Percentiles rank a stretch among this genome's conserved stretches.
Conservation (phyloP, 2,113 vertebrate species). For the Aepyceros melampus region DNA sequence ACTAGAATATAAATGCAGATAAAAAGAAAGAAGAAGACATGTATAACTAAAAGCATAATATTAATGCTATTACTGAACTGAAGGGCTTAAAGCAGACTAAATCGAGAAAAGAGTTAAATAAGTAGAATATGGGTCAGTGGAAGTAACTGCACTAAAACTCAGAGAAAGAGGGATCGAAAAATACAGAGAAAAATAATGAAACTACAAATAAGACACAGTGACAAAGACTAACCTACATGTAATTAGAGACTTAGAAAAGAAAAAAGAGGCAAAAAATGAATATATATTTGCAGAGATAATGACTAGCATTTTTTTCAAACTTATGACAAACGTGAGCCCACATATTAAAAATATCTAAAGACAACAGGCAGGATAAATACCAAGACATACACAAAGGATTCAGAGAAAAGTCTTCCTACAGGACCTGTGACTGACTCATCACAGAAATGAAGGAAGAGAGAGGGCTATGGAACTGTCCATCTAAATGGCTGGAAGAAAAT, state of each 20-base stretch:
- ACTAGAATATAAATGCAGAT: neutral
- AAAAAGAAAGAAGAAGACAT: neutral
- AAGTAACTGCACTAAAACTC: neutral
- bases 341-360: neutral
- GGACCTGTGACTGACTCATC: neutral
- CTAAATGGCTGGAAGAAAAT: neutral
- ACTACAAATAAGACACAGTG: too few species aligned
- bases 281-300: neutral
- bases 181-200: neutral
- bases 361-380: neutral
- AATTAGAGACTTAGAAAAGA: too few species aligned
- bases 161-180: neutral
- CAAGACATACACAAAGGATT: neutral
- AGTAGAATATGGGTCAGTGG: neutral
- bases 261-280: neutral
- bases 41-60: neutral
- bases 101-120: neutral
- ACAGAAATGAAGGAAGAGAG: neutral
- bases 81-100: neutral
- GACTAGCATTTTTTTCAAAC: neutral
- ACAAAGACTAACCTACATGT: too few species aligned
- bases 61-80: neutral
- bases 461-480: neutral
- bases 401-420: too few species aligned
- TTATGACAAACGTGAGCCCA: neutral